These are phyloP conservation scores for Papilio protenor DNA, from an alignment of 2,888 invertebrate genomes.

Conservation along the genomic window DNA sequence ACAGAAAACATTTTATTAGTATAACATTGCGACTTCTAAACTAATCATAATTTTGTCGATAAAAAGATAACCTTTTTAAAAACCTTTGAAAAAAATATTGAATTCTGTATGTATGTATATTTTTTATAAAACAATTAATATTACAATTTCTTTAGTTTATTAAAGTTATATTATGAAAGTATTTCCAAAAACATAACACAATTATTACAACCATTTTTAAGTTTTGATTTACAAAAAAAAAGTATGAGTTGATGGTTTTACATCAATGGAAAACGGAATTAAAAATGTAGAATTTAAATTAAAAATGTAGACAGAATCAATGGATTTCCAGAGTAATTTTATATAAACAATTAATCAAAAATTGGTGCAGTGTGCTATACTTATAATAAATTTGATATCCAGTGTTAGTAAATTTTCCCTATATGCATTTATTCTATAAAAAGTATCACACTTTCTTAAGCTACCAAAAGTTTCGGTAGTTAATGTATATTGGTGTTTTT, in stretches of 20 bases:
- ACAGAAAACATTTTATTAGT: conserved; percentile 58
- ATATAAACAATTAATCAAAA: conserved; percentile 1
- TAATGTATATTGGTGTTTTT: conserved; percentile 34
- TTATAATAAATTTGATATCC: conserved; percentile 34
- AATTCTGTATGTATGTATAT: background rate
- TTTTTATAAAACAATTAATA: conserved; percentile 3
- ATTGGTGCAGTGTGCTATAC: conserved; percentile 34
- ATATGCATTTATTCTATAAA: conserved; percentile 32
- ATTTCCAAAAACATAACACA: conserved; percentile 1
- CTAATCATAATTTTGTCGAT: conserved; percentile 43
- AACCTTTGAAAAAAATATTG: background rate
- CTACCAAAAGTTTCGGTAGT: conserved; percentile 35
- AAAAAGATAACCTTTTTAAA: conserved; percentile 41
- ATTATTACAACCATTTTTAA: background rate
- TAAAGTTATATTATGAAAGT: background rate
- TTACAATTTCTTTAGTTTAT: background rate
- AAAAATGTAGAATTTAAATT: no score
- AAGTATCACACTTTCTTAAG: conserved; percentile 32
- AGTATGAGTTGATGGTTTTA: no score
- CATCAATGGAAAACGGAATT: background rate
- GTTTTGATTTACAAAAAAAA: background rate
- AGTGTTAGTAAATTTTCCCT: conserved; percentile 33
- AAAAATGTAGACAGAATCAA: background rate
- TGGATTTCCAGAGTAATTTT: conserved; percentile 1
- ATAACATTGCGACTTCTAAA: conserved; percentile 49